phyloP scores from a whole-genome alignment of 2,888 invertebrate species.

The Dryomyza anilis region DNA sequence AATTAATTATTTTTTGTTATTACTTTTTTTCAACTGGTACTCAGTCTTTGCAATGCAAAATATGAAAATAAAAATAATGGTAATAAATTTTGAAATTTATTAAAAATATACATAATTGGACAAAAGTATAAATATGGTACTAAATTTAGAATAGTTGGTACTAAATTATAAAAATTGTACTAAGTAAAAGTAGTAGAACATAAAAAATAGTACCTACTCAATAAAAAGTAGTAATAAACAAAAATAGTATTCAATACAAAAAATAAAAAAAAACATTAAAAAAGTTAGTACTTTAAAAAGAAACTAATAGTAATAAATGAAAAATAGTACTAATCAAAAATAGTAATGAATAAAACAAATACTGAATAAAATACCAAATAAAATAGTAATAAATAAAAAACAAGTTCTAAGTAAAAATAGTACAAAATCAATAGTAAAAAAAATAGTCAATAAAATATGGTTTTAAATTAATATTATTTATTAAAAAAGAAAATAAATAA shows the following conservation, averaged over 20 bases:
- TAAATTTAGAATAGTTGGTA: background rate
- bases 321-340: background rate
- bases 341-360: background rate
- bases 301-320: background rate
- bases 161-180: background rate
- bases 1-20: too few relatives aligned
- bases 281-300: too few relatives aligned
- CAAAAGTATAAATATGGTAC: background rate
- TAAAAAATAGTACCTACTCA: background rate
- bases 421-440: background rate
- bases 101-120: background rate
- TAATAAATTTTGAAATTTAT: too few relatives aligned
- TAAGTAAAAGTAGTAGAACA: background rate
- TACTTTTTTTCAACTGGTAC: too few relatives aligned
- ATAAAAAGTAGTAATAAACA: background rate
- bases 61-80: background rate
- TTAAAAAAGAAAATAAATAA: background rate
- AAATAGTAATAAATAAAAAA: background rate
- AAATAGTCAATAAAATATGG: background rate
- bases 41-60: too few relatives aligned
- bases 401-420: background rate
- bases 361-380: background rate
- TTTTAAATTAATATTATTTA: too few relatives aligned
- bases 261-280: background rate
- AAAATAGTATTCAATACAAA: background rate